Evolutionary conservation across 2,888 invertebrate species (phyloP), one percentile per base, ranked within the genome.

Genomic region (Lingula anatina): DNA sequence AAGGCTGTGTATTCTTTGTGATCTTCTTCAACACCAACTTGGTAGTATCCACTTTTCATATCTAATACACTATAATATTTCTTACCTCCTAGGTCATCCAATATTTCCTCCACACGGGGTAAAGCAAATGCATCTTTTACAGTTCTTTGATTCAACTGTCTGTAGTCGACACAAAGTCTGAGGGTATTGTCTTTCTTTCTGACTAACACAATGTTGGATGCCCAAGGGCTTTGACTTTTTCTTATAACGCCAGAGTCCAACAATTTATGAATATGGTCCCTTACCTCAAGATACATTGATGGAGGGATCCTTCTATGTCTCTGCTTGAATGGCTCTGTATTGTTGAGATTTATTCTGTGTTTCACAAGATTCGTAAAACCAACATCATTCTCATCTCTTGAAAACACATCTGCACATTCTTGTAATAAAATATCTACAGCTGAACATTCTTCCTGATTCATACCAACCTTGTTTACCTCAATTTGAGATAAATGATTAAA

Each of bases 71-170:
- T 38, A 27, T 57, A 59, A 21, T 42, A 55, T 12, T 38, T 53
- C 2, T 31, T 25, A 2, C 56, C 61, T 7, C 37, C 3, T 3
- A 60, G 25, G 2, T 9, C 35, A 27, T 57, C 53, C 7, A 61
- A 27, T 0, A 54, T 27, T n/a, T 60, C 59, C n/a, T 61, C 54
- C 9, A 58, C 44, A 3, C 56, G 36, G 5, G 60, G 57, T 5
- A 60, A 40, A 1, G 53, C 47, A 44, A 52, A 57, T 1, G 50
- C 25, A 31, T 62, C 54, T 42, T 58, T 56, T n/a, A 54, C 39
- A 1, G 57, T 55, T n/a, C 46, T 31, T 18, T 41, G 21, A 20
- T 58, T 59, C 5, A 54, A 42, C 27, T 51, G 51, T 2, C 49
- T 37, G 25, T 49, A 55, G 39, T 59, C 57, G 1, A 53, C 36